A percentile compares a stretch with the other conserved stretches of the same genome.
These are phyloP conservation scores for Augochlorella aurata DNA, from an alignment of 2,888 invertebrate genomes.

Conservation along the genomic window DNA sequence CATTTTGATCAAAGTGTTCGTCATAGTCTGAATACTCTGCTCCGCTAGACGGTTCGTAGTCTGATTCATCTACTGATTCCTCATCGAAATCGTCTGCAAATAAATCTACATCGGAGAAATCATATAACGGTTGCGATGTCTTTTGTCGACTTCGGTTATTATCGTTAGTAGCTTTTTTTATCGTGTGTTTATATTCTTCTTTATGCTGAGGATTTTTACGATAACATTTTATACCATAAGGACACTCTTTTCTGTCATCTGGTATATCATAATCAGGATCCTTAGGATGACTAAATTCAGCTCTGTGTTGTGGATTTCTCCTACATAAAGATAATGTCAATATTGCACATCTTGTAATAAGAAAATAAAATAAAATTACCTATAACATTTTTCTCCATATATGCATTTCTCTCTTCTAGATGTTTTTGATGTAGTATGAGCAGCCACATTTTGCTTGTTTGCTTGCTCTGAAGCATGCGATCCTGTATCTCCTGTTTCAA, in stretches of 20 bases:
- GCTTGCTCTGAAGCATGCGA: background rate
- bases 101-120: conserved; percentile 13
- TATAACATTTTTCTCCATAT: conserved; percentile 86
- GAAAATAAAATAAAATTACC: conserved; percentile 79
- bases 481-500: background rate
- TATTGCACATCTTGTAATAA: conserved; percentile 5
- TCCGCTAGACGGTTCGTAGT: conserved; percentile 72
- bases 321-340: conserved; percentile 79
- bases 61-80: conserved; percentile 78
- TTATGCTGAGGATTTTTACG: conserved; percentile 85
- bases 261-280: conserved; percentile 85
- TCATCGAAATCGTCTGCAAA: conserved; percentile 66
- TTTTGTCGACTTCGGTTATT: conserved; percentile 29
- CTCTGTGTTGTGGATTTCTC: conserved; percentile 85
- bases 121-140: conserved; percentile 1
- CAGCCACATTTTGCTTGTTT: background rate
- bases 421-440: background rate
- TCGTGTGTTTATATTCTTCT: conserved; percentile 81
- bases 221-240: conserved; percentile 84
- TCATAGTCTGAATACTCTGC: conserved; percentile 64
- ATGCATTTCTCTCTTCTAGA: conserved; percentile 84
- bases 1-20: conserved; percentile 36
- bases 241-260: conserved; percentile 83
- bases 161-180: background rate
- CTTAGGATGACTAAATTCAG: conserved; percentile 86